phyloP scores from a whole-genome alignment of 2,113 vertebrate genomes.

The Aramus guarauna region DNA sequence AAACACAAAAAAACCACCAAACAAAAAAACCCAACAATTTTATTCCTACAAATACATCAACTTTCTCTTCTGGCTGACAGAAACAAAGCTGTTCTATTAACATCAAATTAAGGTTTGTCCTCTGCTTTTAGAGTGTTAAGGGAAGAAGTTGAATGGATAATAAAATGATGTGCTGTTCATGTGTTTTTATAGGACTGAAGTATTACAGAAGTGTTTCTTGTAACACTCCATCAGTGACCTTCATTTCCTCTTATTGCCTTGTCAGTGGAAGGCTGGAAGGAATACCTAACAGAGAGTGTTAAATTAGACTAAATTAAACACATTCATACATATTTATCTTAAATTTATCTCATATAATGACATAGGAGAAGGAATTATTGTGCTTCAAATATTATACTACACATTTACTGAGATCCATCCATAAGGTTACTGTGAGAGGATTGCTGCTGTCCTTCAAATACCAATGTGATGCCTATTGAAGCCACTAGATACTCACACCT shows the following conservation, averaged over 20 bases:
- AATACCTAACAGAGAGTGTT: not conserved
- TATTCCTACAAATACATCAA: not conserved
- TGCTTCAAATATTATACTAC: not conserved
- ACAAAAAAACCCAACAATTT: too few relatives aligned
- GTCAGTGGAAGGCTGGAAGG: not conserved
- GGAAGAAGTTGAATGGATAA: not conserved
- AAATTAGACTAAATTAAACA: not conserved
- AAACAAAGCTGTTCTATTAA: not conserved
- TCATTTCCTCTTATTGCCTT: not conserved
- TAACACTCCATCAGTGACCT: not conserved
- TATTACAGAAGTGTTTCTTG: not conserved
- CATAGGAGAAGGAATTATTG: not conserved
- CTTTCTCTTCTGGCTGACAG: not conserved
- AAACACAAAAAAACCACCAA: too few relatives aligned
- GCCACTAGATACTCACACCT: not conserved
- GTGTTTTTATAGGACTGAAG: not conserved
- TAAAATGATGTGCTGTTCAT: not conserved
- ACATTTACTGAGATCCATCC: not conserved
- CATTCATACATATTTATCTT: not conserved
- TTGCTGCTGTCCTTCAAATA: not conserved
- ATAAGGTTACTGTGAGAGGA: not conserved
- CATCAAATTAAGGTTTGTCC: not conserved
- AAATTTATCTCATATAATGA: not conserved
- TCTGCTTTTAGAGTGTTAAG: not conserved
- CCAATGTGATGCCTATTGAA: accelerated